phyloP scores from a whole-genome alignment of 2,888 invertebrate genomes.

The Theretra japonica region DNA sequence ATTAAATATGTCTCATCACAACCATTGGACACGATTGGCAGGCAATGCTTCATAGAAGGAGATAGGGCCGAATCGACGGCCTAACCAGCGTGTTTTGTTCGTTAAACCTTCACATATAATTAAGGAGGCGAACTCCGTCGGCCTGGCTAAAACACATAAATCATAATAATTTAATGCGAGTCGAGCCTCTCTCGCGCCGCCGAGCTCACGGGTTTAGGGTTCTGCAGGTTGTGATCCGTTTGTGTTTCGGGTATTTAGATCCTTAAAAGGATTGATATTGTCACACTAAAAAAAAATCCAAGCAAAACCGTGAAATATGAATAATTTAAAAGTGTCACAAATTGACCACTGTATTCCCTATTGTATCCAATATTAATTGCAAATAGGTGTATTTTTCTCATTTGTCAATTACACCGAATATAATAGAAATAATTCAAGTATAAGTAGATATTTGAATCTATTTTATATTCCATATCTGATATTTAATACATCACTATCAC shows the following conservation, averaged over 20 bases:
- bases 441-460: no score
- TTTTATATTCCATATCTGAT: no score
- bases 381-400: no score
- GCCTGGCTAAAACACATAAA: slow-evolving; percentile 80
- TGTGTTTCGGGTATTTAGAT: neutral
- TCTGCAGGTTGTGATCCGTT: slow-evolving; percentile 27
- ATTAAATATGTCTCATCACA: neutral
- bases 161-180: slow-evolving; percentile 83
- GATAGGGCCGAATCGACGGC: slow-evolving; percentile 43
- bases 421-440: no score
- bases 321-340: no score
- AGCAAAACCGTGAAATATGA: no score
- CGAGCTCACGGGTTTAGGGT: slow-evolving; percentile 48
- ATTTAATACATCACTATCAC: no score
- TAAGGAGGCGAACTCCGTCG: slow-evolving; percentile 67
- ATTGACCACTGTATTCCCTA: no score
- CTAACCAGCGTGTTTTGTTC: slow-evolving; percentile 66
- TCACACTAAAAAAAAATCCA: no score
- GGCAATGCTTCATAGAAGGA: slow-evolving; percentile 14
- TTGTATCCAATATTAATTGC: no score
- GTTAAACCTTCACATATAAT: slow-evolving; percentile 78
- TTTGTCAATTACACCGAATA: no score
- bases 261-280: no score
- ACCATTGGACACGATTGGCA: neutral
- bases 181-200: slow-evolving; percentile 67